A percentile compares a stretch with the other conserved stretches of the same genome.
phyloP scores from a whole-genome alignment of 2,888 invertebrate genomes.

The Didymodactylos carnosus region DNA sequence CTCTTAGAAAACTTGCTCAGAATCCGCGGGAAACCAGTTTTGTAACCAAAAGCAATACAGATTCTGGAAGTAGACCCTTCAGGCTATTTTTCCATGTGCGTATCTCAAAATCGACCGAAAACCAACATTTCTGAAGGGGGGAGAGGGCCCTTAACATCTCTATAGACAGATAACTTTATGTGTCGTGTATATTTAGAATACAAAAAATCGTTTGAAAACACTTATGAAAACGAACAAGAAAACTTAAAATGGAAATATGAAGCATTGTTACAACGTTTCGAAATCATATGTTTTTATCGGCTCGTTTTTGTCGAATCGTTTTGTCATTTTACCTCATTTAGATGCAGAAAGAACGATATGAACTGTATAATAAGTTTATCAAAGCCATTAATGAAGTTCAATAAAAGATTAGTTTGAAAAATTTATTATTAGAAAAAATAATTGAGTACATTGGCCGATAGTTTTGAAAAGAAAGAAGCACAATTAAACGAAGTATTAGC shows the following conservation, averaged over 20 bases:
- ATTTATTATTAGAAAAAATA: conserved; percentile 59
- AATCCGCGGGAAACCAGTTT: too few species aligned
- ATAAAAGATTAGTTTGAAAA: conserved; percentile 61
- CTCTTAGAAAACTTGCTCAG: too few species aligned
- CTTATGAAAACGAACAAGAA: background rate
- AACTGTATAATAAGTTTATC: conserved; percentile 56
- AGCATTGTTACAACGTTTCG: conserved; percentile 54
- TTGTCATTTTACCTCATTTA: conserved; percentile 17
- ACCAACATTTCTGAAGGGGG: too few species aligned
- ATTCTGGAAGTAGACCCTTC: too few species aligned
- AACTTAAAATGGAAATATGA: conserved; percentile 46
- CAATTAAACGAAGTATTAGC: conserved; percentile 48
- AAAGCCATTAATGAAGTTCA: conserved; percentile 66
- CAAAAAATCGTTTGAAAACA: too few species aligned
- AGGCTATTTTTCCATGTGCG: too few species aligned
- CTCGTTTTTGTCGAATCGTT: background rate
- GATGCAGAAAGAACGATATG: conserved; percentile 53
- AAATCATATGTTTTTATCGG: conserved; percentile 38
- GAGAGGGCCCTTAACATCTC: too few species aligned
- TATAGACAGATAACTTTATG: too few species aligned
- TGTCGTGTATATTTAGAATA: too few species aligned
- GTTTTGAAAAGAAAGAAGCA: conserved; percentile 49
- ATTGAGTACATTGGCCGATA: conserved; percentile 45
- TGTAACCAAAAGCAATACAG: too few species aligned
- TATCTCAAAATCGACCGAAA: too few species aligned